Percentiles rank a stretch among this genome's conserved stretches.
These are phyloP conservation scores for Poeciliopsis turneri DNA, from an alignment of 2,797 vertebrate species.

Conservation along the genomic window DNA sequence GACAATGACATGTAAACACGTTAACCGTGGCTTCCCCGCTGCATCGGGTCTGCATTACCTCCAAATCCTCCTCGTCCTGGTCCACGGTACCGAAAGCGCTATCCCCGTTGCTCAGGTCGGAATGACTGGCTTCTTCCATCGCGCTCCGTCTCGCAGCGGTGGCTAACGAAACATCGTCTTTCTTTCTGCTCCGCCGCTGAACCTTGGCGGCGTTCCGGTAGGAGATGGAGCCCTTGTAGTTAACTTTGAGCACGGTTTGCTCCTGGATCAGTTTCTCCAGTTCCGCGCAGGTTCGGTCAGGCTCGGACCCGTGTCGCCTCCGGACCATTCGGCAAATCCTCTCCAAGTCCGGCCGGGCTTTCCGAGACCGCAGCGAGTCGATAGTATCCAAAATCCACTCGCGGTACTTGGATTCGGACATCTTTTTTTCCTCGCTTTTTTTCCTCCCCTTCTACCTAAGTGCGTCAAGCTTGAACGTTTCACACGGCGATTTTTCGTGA, in stretches of 20 bases:
- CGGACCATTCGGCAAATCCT: slow-evolving; percentile 92
- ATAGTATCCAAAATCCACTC: slow-evolving; percentile 92
- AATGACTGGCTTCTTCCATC: slow-evolving; percentile 77
- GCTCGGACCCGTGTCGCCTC: slow-evolving; percentile 89
- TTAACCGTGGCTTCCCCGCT: slow-evolving; percentile 29
- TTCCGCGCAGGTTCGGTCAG: slow-evolving; percentile 88
- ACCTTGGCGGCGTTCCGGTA: slow-evolving; percentile 93
- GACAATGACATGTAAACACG: slow-evolving; percentile 46
- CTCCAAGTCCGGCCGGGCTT: slow-evolving; percentile 91
- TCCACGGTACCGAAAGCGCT: slow-evolving; percentile 80
- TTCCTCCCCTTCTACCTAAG: slow-evolving; percentile 37
- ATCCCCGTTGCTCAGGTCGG: slow-evolving; percentile 82
- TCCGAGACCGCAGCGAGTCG: slow-evolving; percentile 90
- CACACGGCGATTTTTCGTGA: slow-evolving; percentile 76
- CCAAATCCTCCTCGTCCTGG: slow-evolving; percentile 81
- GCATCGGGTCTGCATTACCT: slow-evolving; percentile 66
- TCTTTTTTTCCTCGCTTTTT: slow-evolving; percentile 46
- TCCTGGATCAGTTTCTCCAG: slow-evolving; percentile 90
- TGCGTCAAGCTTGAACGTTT: slow-evolving; percentile 71
- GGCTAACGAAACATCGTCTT: slow-evolving; percentile 70
- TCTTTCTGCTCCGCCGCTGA: slow-evolving; percentile 85
- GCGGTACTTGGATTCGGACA: slow-evolving; percentile 85
- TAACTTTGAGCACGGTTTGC: slow-evolving; percentile 89
- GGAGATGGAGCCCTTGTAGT: slow-evolving; percentile 93
- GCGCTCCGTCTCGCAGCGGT: slow-evolving; percentile 66